These are phyloP conservation scores for Drosophila suzukii DNA, from an alignment of 1,140 invertebrate genomes.

Conservation along the genomic window DNA sequence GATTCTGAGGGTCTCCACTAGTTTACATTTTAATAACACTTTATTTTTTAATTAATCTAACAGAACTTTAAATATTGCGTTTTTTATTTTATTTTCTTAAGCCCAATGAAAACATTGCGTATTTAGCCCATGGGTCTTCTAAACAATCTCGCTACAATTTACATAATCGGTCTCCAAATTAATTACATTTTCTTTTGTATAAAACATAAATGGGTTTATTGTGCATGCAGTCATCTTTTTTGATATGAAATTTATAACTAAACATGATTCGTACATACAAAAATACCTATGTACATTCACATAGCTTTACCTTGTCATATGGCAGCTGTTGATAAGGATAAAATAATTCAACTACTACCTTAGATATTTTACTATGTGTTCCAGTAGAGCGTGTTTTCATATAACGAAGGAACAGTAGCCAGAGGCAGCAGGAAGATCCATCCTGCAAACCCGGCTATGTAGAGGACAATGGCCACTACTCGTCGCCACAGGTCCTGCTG, in stretches of 20 bases:
- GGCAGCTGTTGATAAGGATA: constrained; percentile 44
- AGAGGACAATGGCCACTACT: constrained; percentile 87
- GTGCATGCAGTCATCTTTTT: constrained; percentile 22
- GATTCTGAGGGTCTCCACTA: too few species aligned
- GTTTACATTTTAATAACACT: too few species aligned
- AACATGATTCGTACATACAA: constrained; percentile 29
- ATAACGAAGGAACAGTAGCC: constrained; percentile 91
- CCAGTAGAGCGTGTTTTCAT: constrained; percentile 90
- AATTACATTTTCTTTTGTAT: too few species aligned
- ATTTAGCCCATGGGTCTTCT: too few species aligned
- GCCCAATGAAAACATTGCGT: too few species aligned
- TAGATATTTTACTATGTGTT: constrained; percentile 26
- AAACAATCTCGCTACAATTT: too few species aligned
- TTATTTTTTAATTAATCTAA: too few species aligned
- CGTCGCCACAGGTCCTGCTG: constrained; percentile 88
- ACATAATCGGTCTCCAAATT: too few species aligned
- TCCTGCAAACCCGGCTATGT: constrained; percentile 90
- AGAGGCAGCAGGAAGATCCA: constrained; percentile 93
- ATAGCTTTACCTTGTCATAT: constrained; percentile 19
- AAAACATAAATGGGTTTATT: background rate
- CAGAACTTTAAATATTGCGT: too few species aligned
- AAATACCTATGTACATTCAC: background rate
- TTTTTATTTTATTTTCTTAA: too few species aligned
- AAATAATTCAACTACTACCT: background rate
- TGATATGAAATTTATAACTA: constrained; percentile 43